A percentile compares a stretch with the other conserved stretches of the same genome.
Conservation (phyloP, 2,797 vertebrate species). For the Poeciliopsis infans region DNA sequence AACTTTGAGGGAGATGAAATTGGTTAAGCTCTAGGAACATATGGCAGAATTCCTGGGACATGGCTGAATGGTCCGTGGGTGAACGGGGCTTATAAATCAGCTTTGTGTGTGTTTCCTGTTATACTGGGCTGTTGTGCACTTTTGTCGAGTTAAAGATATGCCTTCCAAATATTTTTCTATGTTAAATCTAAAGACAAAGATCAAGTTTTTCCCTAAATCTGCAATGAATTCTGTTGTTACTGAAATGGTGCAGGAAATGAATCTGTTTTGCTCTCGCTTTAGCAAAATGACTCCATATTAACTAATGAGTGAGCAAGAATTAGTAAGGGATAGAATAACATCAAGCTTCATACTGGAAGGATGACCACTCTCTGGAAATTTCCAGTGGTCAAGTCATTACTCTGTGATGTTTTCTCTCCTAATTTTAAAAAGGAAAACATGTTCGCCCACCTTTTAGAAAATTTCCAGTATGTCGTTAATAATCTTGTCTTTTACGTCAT, state of each 20-base stretch:
- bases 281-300: background rate
- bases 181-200: background rate
- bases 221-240: background rate
- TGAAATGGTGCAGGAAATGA: background rate
- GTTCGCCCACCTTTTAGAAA: conserved; percentile 7
- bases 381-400: conserved; percentile 6
- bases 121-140: background rate
- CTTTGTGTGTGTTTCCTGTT: conserved; percentile 17
- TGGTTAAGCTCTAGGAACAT: conserved; percentile 51
- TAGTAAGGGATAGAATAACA: background rate
- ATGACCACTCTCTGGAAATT: conserved; percentile 8
- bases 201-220: background rate
- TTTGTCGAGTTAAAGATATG: background rate
- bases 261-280: background rate
- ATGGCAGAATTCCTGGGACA: conserved; percentile 55
- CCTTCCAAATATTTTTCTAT: background rate
- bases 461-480: conserved; percentile 10
- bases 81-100: conserved; percentile 22
- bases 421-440: background rate
- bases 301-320: background rate
- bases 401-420: background rate
- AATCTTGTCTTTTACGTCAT: conserved; percentile 5
- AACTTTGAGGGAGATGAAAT: conserved; percentile 29
- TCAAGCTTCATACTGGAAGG: background rate
- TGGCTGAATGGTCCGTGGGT: conserved; percentile 34